phyloP scores from a whole-genome alignment of 2,797 vertebrate species.

The Clamator glandarius region DNA sequence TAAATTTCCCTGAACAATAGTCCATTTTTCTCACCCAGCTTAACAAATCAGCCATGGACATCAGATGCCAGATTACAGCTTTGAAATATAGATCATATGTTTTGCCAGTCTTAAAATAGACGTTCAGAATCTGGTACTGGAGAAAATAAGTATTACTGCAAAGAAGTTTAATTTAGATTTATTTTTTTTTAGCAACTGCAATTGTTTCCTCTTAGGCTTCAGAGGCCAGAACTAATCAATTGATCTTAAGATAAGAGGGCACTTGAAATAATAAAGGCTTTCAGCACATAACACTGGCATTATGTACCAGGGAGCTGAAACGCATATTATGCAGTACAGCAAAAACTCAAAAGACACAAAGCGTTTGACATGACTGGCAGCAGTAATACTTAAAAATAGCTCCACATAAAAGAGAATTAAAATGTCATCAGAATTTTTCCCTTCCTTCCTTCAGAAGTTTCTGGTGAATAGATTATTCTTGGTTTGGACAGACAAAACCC shows the following conservation, averaged over 20 bases:
- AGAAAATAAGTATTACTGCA: conserved; percentile 38
- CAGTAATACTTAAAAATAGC: conserved; percentile 74
- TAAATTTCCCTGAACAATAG: background rate
- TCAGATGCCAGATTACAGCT: background rate
- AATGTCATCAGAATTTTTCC: conserved; percentile 82
- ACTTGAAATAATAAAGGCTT: conserved; percentile 68
- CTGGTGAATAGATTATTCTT: conserved; percentile 84
- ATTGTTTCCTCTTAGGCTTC: conserved; percentile 58
- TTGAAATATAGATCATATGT: conserved; percentile 2
- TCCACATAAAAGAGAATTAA: conserved; percentile 76
- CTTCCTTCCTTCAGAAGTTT: conserved; percentile 72
- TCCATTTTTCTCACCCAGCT: background rate
- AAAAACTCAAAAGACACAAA: conserved; percentile 71
- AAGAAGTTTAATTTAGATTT: conserved; percentile 24
- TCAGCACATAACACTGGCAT: conserved; percentile 68
- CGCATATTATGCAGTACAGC: conserved; percentile 73
- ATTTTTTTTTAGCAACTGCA: conserved; percentile 36
- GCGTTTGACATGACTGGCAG: conserved; percentile 71
- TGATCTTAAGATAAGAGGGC: conserved; percentile 66
- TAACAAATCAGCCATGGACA: background rate
- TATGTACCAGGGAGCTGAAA: conserved; percentile 63
- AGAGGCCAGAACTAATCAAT: conserved; percentile 63
- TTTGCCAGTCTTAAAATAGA: conserved; percentile 24
- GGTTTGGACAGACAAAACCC: conserved; percentile 72
- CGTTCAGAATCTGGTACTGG: conserved; percentile 9